Conservation (phyloP, 2,797 vertebrate species). For the Mionectes olivaceus region DNA sequence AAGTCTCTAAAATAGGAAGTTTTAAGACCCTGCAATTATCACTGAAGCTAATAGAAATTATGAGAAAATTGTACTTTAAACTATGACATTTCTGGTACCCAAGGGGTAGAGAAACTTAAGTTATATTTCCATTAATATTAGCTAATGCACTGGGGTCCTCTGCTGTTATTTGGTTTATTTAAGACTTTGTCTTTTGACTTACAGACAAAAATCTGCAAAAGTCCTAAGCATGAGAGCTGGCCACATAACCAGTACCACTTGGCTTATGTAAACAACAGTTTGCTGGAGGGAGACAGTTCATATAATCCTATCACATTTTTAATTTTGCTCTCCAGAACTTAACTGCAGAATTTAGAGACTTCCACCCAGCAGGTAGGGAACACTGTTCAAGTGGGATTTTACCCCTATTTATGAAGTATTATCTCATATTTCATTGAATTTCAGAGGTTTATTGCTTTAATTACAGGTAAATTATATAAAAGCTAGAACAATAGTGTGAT, state of each 20-base stretch:
- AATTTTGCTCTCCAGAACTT: background rate
- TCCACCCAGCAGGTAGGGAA: background rate
- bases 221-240: background rate
- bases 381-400: background rate
- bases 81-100: background rate
- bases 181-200: conserved; percentile 21
- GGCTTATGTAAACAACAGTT: background rate
- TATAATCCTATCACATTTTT: conserved; percentile 24
- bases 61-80: background rate
- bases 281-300: conserved; percentile 14
- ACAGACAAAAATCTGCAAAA: background rate
- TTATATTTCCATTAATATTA: background rate
- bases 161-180: background rate
- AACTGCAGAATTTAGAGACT: conserved; percentile 36
- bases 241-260: conserved; percentile 10
- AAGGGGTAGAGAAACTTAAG: background rate
- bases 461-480: conserved; percentile 28
- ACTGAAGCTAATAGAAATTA: background rate
- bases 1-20: background rate
- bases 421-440: conserved; percentile 11
- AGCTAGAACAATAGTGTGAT: background rate
- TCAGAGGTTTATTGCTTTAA: conserved; percentile 22
- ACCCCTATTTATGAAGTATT: conserved; percentile 14
- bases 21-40: background rate
- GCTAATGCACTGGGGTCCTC: background rate